Evolutionary conservation across 2,888 invertebrate species (phyloP).

Genomic region (Beris chalybata): DNA sequence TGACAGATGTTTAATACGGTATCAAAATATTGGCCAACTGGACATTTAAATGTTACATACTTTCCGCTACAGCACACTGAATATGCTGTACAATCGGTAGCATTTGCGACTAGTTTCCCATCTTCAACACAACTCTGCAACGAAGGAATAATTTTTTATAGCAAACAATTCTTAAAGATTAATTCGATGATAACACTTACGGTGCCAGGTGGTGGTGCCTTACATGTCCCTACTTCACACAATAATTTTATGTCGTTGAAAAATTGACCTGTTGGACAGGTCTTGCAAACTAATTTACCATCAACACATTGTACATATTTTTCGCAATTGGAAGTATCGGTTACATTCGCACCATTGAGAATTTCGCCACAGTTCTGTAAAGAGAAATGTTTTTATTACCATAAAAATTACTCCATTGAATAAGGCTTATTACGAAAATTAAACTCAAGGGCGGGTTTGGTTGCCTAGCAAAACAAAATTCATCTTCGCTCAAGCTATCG

Average conservation of each 20-base stretch:
- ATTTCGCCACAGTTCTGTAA: no score
- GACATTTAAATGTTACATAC: not conserved
- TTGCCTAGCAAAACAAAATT: no score
- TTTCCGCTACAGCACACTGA: not conserved
- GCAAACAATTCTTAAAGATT: not conserved
- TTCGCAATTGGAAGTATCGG: no score
- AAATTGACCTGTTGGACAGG: not conserved
- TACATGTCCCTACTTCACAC: not conserved
- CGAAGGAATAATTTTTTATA: not conserved
- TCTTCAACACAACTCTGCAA: not conserved
- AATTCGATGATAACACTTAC: not conserved
- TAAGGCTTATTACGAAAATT: not conserved
- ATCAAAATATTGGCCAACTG: no score
- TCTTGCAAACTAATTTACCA: not conserved
- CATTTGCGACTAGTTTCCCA: not conserved
- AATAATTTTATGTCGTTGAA: not conserved
- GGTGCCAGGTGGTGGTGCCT: slow-evolving; percentile 1
- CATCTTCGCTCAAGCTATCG: no score
- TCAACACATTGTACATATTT: no score
- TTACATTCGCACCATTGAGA: no score
- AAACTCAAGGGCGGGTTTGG: not conserved
- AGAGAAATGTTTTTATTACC: not conserved
- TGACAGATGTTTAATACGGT: no score
- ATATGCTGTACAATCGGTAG: not conserved
- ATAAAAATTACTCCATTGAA: not conserved